These are phyloP conservation scores for Selenia dentaria DNA, from an alignment of 2,888 invertebrate species.

Conservation along the genomic window DNA sequence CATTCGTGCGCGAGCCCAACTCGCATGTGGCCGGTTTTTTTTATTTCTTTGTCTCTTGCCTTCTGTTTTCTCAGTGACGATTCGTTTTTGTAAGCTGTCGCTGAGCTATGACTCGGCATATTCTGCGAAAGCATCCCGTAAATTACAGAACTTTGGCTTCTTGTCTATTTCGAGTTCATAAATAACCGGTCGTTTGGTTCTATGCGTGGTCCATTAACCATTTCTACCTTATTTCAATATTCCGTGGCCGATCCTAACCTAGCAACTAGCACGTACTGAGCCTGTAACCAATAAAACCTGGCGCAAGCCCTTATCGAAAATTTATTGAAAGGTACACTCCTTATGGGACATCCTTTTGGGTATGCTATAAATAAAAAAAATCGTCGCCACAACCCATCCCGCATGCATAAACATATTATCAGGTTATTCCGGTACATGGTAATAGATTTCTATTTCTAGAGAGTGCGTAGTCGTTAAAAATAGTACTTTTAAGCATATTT, in stretches of 20 bases:
- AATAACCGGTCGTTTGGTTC: too few relatives aligned
- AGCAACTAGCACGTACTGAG: constrained; percentile 38
- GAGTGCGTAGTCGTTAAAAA: not conserved
- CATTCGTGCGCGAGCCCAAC: too few relatives aligned
- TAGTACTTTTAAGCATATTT: not conserved
- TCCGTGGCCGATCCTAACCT: constrained; percentile 14
- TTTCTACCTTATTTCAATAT: too few relatives aligned
- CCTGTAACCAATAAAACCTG: constrained; percentile 43
- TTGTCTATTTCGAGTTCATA: too few relatives aligned
- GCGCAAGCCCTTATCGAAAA: constrained; percentile 44
- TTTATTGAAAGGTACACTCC: constrained; percentile 47
- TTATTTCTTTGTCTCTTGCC: too few relatives aligned
- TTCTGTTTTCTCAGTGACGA: too few relatives aligned
- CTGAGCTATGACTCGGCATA: too few relatives aligned
- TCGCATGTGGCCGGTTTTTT: too few relatives aligned
- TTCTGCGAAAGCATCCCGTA: too few relatives aligned
- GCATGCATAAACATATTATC: constrained; percentile 30
- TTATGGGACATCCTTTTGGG: constrained; percentile 30
- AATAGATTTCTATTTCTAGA: constrained; percentile 6
- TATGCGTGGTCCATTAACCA: too few relatives aligned
- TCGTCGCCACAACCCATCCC: constrained; percentile 38
- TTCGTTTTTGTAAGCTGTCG: too few relatives aligned
- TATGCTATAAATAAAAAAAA: constrained; percentile 44
- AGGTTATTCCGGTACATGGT: constrained; percentile 13
- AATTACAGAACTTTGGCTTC: too few relatives aligned